These are phyloP conservation scores for Ditula angustiorana DNA, from an alignment of 2,888 invertebrate species.

Conservation along the genomic window DNA sequence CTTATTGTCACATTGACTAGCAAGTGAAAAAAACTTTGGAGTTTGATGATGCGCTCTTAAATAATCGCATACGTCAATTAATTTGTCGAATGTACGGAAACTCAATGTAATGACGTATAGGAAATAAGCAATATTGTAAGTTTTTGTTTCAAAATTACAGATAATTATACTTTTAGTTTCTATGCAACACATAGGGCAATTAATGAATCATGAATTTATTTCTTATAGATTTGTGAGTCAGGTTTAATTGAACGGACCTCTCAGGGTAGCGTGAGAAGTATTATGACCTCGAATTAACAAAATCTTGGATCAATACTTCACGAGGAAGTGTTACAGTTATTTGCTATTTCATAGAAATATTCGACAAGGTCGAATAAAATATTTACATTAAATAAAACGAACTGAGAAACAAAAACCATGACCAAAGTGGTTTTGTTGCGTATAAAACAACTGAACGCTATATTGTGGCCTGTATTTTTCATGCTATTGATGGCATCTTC, in stretches of 20 bases:
- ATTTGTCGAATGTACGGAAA: no score
- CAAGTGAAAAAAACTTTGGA: no score
- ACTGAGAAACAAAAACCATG: conserved; percentile 14
- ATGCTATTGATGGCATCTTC: conserved; percentile 26
- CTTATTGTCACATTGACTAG: no score
- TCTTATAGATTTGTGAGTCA: conserved; percentile 2
- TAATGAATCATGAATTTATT: neutral
- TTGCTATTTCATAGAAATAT: conserved; percentile 10
- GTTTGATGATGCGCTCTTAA: no score
- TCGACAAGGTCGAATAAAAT: conserved; percentile 10
- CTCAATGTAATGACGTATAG: neutral
- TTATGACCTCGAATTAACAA: conserved; percentile 1
- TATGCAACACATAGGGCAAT: neutral
- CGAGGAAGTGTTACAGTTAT: conserved; percentile 10
- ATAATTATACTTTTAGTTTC: neutral
- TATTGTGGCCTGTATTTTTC: conserved; percentile 13
- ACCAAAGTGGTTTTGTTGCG: conserved; percentile 8
- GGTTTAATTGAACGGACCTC: neutral
- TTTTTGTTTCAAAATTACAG: neutral
- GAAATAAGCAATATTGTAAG: neutral
- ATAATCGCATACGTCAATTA: no score
- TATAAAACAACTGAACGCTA: conserved; percentile 15
- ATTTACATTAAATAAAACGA: conserved; percentile 11
- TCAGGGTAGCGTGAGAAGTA: neutral
- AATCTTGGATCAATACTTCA: neutral